Conservation (phyloP, 2,113 vertebrate genomes). For the Daubentonia madagascariensis region DNA sequence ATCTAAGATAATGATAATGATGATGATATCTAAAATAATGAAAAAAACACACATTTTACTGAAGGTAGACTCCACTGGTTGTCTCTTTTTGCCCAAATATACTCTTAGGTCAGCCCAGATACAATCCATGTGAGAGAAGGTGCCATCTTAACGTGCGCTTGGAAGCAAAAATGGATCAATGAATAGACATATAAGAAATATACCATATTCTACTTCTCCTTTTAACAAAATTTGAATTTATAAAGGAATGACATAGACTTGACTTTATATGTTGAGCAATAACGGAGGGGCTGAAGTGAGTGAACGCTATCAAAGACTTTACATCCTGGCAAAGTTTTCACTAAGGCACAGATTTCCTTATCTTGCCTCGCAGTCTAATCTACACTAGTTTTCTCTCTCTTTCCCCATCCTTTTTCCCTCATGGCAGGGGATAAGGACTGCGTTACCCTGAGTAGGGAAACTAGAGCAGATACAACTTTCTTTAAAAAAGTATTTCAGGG, state of each 20-base stretch:
- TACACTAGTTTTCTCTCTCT: not conserved
- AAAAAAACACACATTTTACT: not conserved
- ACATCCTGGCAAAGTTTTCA: not conserved
- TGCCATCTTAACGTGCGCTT: not conserved
- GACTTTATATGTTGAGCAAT: not conserved
- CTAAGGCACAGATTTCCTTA: not conserved
- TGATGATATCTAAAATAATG: not conserved
- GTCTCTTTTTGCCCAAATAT: not conserved
- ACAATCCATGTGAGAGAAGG: not conserved
- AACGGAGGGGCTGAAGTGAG: too few species aligned
- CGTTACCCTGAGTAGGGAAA: not conserved
- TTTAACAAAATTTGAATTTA: not conserved
- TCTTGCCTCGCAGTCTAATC: not conserved
- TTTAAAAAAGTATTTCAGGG: not conserved
- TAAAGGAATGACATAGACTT: not conserved
- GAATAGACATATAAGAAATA: not conserved
- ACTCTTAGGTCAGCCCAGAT: not conserved
- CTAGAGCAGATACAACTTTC: not conserved
- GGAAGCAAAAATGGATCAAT: not conserved
- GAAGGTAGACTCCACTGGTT: not conserved
- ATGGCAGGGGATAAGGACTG: not conserved
- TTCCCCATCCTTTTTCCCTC: not conserved
- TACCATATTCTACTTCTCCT: not conserved
- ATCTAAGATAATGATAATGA: not conserved
- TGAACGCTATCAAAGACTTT: not conserved